Percentiles rank a stretch among this genome's conserved stretches.
Evolutionary conservation across 1,140 invertebrate genomes (phyloP).

Genomic region (Drusus annulatus): DNA sequence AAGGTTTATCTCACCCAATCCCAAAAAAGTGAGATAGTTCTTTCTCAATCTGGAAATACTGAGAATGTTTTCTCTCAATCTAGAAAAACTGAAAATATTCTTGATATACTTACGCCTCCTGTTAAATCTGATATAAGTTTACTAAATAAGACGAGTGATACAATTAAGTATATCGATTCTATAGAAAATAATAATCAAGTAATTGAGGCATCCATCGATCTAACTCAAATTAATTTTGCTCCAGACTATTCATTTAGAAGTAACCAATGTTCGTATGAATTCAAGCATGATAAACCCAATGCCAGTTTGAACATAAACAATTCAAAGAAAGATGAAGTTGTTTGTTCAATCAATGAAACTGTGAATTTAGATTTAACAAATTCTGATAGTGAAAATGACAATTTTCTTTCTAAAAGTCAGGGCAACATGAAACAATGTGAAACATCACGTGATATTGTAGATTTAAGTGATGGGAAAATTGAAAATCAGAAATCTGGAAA

Average conservation of each 20-base stretch:
- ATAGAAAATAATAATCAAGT: neutral
- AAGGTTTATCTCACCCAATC: slow-evolving; percentile 39
- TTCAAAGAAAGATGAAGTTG: no score
- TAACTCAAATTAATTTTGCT: neutral
- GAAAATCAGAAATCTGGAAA: no score
- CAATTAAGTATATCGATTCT: neutral
- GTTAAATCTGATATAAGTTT: no score
- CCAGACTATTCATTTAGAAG: neutral
- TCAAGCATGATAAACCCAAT: no score
- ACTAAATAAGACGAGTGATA: no score
- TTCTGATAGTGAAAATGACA: neutral
- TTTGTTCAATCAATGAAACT: neutral
- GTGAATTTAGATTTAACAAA: neutral
- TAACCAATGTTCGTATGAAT: neutral
- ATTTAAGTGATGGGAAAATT: no score
- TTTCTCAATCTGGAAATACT: neutral
- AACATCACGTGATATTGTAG: no score
- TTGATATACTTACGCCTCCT: no score
- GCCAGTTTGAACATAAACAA: no score
- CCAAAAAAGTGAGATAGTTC: neutral
- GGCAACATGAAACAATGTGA: no score
- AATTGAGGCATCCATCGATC: slow-evolving; percentile 1
- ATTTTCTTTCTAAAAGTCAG: no score
- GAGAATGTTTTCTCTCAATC: neutral
- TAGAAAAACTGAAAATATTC: no score